A percentile compares a stretch with the other conserved stretches of the same genome.
These are phyloP conservation scores for Brachionus rubens DNA, from an alignment of 1,140 invertebrate genomes.

Conservation along the genomic window DNA sequence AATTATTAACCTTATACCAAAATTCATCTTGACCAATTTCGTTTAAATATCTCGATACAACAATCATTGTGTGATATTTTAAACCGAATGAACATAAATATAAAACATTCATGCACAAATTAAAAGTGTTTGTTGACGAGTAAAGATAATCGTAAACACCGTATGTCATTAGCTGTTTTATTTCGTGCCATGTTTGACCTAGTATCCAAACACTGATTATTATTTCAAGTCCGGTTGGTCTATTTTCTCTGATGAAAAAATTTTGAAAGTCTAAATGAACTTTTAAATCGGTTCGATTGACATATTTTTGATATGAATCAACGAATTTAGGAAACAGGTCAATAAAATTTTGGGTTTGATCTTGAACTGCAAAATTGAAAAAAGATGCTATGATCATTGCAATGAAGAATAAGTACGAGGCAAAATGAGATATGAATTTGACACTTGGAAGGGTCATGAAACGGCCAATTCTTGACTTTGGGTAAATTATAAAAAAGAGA, in stretches of 20 bases:
- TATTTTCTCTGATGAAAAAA: slow-evolving; percentile 35
- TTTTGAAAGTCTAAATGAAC: slow-evolving; percentile 16
- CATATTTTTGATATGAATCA: not conserved
- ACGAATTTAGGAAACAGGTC: slow-evolving; percentile 1
- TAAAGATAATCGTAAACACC: slow-evolving; percentile 55
- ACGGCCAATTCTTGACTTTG: slow-evolving; percentile 23
- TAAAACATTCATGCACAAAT: slow-evolving; percentile 54
- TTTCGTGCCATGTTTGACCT: slow-evolving; percentile 56
- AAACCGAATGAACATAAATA: slow-evolving; percentile 57
- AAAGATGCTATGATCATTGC: slow-evolving; percentile 62
- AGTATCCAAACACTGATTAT: slow-evolving; percentile 31
- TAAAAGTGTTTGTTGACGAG: slow-evolving; percentile 56
- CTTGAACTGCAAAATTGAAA: slow-evolving; percentile 7
- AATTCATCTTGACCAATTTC: slow-evolving; percentile 31
- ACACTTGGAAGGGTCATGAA: slow-evolving; percentile 55
- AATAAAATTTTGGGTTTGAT: not conserved
- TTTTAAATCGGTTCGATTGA: not conserved
- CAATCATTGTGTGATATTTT: slow-evolving; percentile 20
- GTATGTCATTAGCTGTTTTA: slow-evolving; percentile 55
- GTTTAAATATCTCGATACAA: not conserved
- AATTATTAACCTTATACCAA: not conserved
- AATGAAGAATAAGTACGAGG: slow-evolving; percentile 67
- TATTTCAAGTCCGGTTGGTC: slow-evolving; percentile 7
- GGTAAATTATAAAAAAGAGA: slow-evolving; percentile 11
- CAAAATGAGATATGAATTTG: slow-evolving; percentile 61